These are phyloP conservation scores for Rhynchophorus ferrugineus DNA, from an alignment of 1,140 invertebrate species.

Conservation along the genomic window DNA sequence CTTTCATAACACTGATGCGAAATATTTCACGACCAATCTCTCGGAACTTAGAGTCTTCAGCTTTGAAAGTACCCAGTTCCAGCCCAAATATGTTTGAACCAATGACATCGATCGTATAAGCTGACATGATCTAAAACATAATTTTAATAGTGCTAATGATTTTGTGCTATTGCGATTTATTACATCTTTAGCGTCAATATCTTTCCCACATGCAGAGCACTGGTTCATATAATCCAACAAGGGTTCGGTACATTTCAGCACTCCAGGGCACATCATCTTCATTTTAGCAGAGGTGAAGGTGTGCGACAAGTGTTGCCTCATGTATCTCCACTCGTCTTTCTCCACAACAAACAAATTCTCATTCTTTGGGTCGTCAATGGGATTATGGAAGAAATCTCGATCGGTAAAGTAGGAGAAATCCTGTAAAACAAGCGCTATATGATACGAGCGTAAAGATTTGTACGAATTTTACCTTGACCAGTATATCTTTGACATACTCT, in stretches of 20 bases:
- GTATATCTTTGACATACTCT: constrained; percentile 42
- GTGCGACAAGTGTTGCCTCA: constrained; percentile 42
- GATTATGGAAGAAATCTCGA: constrained; percentile 38
- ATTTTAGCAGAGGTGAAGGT: constrained; percentile 47
- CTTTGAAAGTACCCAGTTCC: background rate
- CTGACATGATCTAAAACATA: background rate
- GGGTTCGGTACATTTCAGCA: constrained; percentile 22
- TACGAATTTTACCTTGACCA: constrained; percentile 38
- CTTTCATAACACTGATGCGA: background rate
- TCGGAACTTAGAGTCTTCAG: background rate
- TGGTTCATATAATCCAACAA: constrained; percentile 36
- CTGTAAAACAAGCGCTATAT: constrained; percentile 5
- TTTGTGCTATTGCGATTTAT: background rate
- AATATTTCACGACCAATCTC: background rate
- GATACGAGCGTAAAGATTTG: too few relatives aligned
- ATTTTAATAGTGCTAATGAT: background rate
- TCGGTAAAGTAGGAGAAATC: constrained; percentile 45
- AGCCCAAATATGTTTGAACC: background rate
- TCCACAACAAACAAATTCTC: constrained; percentile 43
- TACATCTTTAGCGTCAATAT: background rate
- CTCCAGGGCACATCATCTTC: constrained; percentile 40
- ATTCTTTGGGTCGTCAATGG: constrained; percentile 41
- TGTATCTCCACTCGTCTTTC: constrained; percentile 43
- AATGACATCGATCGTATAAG: background rate
- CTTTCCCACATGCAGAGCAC: background rate